A percentile compares a stretch with the other conserved stretches of the same genome.
Conservation (phyloP, 2,797 vertebrate genomes). For the Spinibarbus caldwelli region DNA sequence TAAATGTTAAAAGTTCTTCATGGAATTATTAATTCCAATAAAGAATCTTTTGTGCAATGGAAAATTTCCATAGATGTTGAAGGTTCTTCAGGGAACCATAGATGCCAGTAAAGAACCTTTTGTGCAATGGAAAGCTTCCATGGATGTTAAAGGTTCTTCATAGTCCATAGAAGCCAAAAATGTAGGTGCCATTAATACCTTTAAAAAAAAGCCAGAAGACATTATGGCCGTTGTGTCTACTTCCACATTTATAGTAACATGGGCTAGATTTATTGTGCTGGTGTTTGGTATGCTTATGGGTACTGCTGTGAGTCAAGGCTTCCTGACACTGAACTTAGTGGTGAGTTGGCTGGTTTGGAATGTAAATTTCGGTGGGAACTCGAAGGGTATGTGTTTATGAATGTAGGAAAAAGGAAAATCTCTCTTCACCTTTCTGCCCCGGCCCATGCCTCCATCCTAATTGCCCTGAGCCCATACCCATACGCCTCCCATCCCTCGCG, state of each 20-base stretch:
- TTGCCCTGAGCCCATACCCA: slow-evolving; percentile 47
- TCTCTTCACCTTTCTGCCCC: slow-evolving; percentile 63
- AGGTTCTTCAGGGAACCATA: no score
- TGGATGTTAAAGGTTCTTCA: background rate
- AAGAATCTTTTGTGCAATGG: no score
- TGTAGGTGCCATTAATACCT: slow-evolving; percentile 71
- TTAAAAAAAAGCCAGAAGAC: no score
- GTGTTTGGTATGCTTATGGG: slow-evolving; percentile 43
- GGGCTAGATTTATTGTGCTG: slow-evolving; percentile 26
- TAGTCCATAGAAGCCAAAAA: background rate
- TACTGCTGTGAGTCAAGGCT: slow-evolving; percentile 64
- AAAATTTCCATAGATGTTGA: background rate
- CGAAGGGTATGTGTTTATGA: slow-evolving; percentile 54
- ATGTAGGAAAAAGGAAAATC: slow-evolving; percentile 63
- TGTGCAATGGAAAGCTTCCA: no score
- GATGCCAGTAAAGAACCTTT: background rate
- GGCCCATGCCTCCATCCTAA: slow-evolving; percentile 30
- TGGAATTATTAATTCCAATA: background rate
- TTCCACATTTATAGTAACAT: slow-evolving; percentile 25
- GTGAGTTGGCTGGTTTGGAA: slow-evolving; percentile 76
- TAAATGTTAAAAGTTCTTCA: background rate
- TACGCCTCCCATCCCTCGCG: slow-evolving; percentile 53
- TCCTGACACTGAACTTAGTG: slow-evolving; percentile 61
- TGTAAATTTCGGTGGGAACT: slow-evolving; percentile 74
- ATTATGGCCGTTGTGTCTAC: slow-evolving; percentile 60